Evolutionary conservation across 2,797 vertebrate species (phyloP).

Genomic region (Sebastes taczanowskii): DNA sequence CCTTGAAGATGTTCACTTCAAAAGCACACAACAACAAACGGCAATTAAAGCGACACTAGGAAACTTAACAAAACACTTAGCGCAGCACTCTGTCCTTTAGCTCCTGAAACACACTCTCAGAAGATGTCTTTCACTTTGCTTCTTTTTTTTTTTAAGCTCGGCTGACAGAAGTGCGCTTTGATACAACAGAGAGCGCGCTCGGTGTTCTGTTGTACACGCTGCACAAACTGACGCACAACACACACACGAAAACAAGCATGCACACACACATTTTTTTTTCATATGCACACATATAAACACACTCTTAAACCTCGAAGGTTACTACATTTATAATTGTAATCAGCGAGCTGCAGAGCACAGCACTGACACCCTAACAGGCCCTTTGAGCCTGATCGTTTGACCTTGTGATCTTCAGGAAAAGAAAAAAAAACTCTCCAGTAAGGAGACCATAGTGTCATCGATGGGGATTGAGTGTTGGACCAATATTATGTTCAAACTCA

Average conservation of each 20-base stretch:
- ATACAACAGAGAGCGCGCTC: background rate
- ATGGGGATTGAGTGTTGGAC: conserved; percentile 78
- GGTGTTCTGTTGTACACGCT: conserved; percentile 22
- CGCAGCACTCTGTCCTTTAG: conserved; percentile 48
- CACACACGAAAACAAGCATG: background rate
- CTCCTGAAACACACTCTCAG: conserved; percentile 29
- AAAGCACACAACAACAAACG: conserved; percentile 7
- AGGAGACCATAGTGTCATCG: conserved; percentile 76
- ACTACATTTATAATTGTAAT: conserved; percentile 26
- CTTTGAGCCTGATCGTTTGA: conserved; percentile 39
- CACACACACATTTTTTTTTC: background rate
- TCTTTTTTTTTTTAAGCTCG: conserved; percentile 17
- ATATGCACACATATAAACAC: conserved; percentile 8
- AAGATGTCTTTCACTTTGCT: conserved; percentile 23
- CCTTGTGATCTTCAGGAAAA: conserved; percentile 60
- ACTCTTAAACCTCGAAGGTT: conserved; percentile 43
- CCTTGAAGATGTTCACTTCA: conserved; percentile 74
- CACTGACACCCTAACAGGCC: conserved; percentile 45
- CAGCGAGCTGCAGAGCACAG: conserved; percentile 41
- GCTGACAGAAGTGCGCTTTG: conserved; percentile 24
- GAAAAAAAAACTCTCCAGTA: conserved; percentile 55
- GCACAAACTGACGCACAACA: conserved; percentile 5
- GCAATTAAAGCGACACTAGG: conserved; percentile 59
- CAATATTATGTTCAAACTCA: conserved; percentile 77
- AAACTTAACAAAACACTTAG: conserved; percentile 53